These are phyloP conservation scores for Drosophila sucinea DNA, from an alignment of 1,140 invertebrate genomes.

Conservation along the genomic window DNA sequence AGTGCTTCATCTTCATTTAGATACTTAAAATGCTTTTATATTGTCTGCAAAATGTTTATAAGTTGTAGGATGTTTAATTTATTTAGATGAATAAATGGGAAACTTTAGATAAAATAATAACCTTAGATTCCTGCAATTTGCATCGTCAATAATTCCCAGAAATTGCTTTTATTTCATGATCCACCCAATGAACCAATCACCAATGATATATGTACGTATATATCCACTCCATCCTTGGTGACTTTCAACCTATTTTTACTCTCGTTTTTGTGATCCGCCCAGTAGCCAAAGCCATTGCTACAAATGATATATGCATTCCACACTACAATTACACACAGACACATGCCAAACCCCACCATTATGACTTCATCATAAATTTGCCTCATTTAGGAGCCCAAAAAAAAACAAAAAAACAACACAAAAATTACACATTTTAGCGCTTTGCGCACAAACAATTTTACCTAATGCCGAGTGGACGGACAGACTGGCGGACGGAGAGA, in stretches of 20 bases:
- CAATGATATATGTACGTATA: no score
- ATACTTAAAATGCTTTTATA: no score
- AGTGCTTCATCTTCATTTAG: no score
- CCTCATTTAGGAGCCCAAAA: conserved; percentile 38
- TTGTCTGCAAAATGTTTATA: no score
- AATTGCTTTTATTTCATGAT: no score
- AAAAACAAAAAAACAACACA: neutral
- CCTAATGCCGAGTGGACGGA: conserved; percentile 17
- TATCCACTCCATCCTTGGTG: neutral
- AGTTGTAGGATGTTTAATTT: no score
- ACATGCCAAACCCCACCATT: conserved; percentile 21
- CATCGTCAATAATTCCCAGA: no score
- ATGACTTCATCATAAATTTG: conserved; percentile 40
- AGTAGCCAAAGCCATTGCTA: neutral
- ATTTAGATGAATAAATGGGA: no score
- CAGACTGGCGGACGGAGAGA: no score
- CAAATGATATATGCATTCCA: conserved; percentile 14
- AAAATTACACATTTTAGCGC: conserved; percentile 53
- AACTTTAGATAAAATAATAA: no score
- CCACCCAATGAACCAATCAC: no score
- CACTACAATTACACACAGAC: conserved; percentile 14
- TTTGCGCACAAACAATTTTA: conserved; percentile 27
- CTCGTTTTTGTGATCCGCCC: neutral
- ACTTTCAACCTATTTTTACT: neutral
- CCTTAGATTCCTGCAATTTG: no score